Evolutionary conservation across 1,140 invertebrate genomes (phyloP).

Genomic region (Drosophila persimilis): DNA sequence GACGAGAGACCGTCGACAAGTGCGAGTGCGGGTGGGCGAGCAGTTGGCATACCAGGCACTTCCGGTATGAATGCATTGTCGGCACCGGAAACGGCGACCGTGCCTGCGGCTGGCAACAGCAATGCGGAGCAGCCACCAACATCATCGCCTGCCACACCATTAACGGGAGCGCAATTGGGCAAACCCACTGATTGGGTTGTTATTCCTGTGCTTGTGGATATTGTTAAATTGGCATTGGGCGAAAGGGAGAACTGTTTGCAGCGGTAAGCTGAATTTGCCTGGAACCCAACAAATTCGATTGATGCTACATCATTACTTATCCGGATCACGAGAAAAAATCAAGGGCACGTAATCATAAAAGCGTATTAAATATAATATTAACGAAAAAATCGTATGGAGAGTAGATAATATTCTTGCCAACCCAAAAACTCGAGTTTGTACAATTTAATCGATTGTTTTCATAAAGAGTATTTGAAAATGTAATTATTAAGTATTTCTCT

Average conservation of each 20-base stretch:
- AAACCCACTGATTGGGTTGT: constrained; percentile 82
- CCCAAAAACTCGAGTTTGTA: too few species aligned
- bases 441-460: too few species aligned
- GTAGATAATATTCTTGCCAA: too few species aligned
- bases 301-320: constrained; percentile 18
- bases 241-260: too few species aligned
- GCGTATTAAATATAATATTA: neutral
- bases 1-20: too few species aligned
- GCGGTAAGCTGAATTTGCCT: constrained; percentile 33
- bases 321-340: neutral
- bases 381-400: too few species aligned
- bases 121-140: too few species aligned
- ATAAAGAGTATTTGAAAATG: too few species aligned
- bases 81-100: constrained; percentile 14
- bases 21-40: too few species aligned
- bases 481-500: too few species aligned
- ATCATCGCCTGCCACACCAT: constrained; percentile 38
- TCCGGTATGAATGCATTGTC: constrained; percentile 49
- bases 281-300: constrained; percentile 18
- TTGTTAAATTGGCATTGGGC: constrained; percentile 76
- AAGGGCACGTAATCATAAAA: too few species aligned
- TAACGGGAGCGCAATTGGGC: constrained; percentile 14
- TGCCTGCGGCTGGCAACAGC: constrained; percentile 16
- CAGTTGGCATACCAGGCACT: constrained; percentile 28
- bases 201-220: constrained; percentile 82